These are phyloP conservation scores for Gulo gulo DNA, from an alignment of 2,113 vertebrate genomes.

Conservation along the genomic window DNA sequence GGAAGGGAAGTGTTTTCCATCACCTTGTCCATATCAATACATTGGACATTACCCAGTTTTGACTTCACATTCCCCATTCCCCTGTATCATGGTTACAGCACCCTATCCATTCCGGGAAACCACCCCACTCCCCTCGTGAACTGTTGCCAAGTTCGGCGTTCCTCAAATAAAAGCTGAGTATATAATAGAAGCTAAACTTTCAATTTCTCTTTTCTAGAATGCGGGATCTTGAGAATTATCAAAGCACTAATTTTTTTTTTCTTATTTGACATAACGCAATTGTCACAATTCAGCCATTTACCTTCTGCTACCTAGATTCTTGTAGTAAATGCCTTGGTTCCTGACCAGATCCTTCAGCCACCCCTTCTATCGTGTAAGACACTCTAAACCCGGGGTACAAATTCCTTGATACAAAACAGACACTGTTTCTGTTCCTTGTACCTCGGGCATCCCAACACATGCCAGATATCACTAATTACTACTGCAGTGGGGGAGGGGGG, in stretches of 20 bases:
- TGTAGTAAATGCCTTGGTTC: neutral
- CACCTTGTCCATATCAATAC: neutral
- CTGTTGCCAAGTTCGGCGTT: neutral
- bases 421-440: neutral
- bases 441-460: neutral
- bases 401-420: neutral
- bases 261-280: neutral
- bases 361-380: neutral
- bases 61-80: neutral
- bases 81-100: neutral
- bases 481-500: accelerated
- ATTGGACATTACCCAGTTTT: neutral
- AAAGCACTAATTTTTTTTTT: neutral
- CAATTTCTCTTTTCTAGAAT: neutral
- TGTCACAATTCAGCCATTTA: neutral
- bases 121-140: neutral
- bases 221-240: neutral
- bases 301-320: neutral
- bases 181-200: neutral
- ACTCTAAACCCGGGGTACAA: neutral
- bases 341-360: neutral
- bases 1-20: neutral
- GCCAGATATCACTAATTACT: neutral
- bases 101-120: neutral
- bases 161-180: neutral